Conservation (phyloP, 2,797 vertebrate species). For the Gambusia yucatana region DNA sequence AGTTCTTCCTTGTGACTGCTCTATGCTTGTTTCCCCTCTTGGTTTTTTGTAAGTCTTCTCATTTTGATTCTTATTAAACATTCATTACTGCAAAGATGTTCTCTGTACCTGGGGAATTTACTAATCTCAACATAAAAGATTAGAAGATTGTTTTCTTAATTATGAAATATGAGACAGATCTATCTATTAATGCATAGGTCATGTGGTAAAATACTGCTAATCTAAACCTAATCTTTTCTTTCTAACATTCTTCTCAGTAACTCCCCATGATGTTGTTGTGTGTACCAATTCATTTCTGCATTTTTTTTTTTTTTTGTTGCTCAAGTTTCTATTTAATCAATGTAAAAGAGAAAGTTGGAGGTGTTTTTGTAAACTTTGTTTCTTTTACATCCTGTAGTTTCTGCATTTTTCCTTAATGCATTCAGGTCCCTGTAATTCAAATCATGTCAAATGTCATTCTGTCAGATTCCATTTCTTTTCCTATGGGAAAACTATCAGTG, state of each 20-base stretch:
- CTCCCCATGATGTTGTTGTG: background rate
- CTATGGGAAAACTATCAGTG: background rate
- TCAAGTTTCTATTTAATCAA: background rate
- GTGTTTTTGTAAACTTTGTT: background rate
- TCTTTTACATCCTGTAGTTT: background rate
- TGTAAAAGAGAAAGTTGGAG: background rate
- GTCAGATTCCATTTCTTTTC: background rate
- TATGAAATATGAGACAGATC: background rate
- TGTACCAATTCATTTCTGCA: background rate
- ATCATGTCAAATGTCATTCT: background rate
- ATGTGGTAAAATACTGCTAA: background rate
- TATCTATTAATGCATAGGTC: background rate
- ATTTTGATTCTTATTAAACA: background rate
- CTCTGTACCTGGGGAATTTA: background rate
- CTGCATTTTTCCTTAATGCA: background rate
- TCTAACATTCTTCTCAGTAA: background rate
- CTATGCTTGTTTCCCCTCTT: background rate
- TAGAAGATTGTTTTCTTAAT: background rate
- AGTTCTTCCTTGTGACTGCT: background rate
- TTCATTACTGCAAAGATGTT: background rate
- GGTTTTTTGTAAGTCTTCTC: background rate
- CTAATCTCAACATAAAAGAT: background rate
- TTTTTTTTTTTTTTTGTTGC: no score
- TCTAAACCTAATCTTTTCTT: background rate
- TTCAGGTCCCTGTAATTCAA: background rate